These are phyloP conservation scores for Holothuria leucospilota DNA, from an alignment of 53 echinoderm and acorn worm species.

Conservation along the genomic window DNA sequence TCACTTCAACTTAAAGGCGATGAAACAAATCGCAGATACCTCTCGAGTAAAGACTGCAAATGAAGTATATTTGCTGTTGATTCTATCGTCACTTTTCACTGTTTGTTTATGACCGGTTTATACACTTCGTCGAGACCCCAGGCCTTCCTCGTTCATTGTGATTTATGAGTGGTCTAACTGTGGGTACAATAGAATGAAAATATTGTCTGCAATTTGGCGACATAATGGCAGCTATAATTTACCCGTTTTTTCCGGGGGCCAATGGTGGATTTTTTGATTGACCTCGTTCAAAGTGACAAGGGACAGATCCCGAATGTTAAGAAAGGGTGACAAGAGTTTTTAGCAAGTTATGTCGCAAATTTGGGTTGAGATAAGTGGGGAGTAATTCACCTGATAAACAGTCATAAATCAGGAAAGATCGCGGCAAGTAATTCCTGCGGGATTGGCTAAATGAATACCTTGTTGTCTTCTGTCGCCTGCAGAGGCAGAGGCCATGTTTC, in stretches of 20 bases:
- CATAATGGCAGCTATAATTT: conserved; percentile 50
- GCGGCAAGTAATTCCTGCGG: conserved; percentile 15
- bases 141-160: conserved; percentile 14
- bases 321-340: not conserved
- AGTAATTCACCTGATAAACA: conserved; percentile 46
- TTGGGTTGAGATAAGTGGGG: conserved; percentile 46
- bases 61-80: conserved; percentile 29
- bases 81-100: conserved; percentile 21
- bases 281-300: conserved; percentile 41
- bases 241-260: conserved; percentile 8
- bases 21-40: conserved; percentile 53
- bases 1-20: conserved; percentile 32
- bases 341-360: conserved; percentile 19
- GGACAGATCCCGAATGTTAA: conserved; percentile 17
- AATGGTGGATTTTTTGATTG: conserved; percentile 2
- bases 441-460: conserved; percentile 35
- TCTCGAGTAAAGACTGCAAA: conserved; percentile 20
- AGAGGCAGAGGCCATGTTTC: conserved; percentile 28
- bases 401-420: conserved; percentile 29
- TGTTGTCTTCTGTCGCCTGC: conserved; percentile 47
- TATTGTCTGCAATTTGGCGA: conserved; percentile 57
- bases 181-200: conserved; percentile 47
- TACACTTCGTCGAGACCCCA: conserved; percentile 29
- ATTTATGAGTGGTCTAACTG: conserved; percentile 33
- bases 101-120: conserved; percentile 47